Evolutionary conservation across 1,140 invertebrate genomes (phyloP).

Genomic region (Bombus confusus): DNA sequence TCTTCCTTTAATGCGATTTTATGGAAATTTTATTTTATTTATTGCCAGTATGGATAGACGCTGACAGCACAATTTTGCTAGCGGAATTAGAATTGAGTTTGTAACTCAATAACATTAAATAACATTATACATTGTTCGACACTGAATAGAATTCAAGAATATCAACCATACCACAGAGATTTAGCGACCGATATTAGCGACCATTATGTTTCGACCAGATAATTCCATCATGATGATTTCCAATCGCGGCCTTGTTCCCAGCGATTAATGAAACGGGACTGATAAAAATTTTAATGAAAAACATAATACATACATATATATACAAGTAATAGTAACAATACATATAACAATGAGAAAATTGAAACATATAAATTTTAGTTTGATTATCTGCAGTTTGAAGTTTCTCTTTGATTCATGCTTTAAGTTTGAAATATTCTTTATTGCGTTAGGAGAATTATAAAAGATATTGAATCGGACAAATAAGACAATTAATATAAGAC

Average conservation of each 20-base stretch:
- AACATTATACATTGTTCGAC: not conserved
- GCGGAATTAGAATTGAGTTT: constrained; percentile 5
- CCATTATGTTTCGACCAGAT: not conserved
- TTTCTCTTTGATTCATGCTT: no score
- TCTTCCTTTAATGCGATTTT: not conserved
- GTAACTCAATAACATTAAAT: not conserved
- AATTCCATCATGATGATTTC: not conserved
- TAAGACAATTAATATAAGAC: not conserved
- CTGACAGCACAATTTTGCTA: not conserved
- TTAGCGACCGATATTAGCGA: not conserved
- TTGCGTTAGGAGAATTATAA: not conserved
- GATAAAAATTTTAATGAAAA: constrained; percentile 23
- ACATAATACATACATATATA: not conserved
- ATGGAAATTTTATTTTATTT: not conserved
- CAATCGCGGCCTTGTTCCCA: not conserved
- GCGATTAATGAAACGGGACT: not conserved
- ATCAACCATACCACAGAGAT: no score
- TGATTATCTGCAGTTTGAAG: no score
- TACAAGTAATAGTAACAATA: no score
- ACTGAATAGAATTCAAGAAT: not conserved
- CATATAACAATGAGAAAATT: no score
- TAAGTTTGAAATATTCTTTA: no score
- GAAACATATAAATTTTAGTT: not conserved
- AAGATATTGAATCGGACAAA: not conserved
- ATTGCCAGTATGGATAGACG: not conserved